Evolutionary conservation across 2,113 vertebrate genomes (phyloP).

Genomic region (Phaethon lepturus): DNA sequence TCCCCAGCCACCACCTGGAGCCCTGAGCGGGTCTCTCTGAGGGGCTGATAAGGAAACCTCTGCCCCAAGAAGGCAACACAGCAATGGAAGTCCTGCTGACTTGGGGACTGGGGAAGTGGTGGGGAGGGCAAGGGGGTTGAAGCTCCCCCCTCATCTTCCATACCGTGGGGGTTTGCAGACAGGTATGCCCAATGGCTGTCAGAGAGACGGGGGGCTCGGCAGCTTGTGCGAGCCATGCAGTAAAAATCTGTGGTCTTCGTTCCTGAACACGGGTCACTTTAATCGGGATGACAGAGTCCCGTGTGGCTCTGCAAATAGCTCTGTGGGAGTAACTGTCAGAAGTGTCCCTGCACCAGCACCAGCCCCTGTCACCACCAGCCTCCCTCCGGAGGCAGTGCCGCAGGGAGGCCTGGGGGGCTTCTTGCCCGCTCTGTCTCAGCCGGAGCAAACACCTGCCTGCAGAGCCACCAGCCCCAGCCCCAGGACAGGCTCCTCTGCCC

Average conservation of each 20-base stretch:
- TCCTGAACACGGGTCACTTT: not conserved
- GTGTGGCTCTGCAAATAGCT: not conserved
- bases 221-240: not conserved
- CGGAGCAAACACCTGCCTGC: not conserved
- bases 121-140: not conserved
- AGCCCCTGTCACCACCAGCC: not conserved
- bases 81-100: not conserved
- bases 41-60: not conserved
- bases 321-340: not conserved
- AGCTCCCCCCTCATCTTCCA: not conserved
- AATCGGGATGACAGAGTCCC: not conserved
- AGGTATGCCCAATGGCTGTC: not conserved
- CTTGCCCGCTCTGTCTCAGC: not conserved
- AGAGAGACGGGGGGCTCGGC: fast-evolving
- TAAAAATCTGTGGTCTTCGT: not conserved
- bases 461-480: not conserved
- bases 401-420: not conserved
- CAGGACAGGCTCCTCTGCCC: not conserved
- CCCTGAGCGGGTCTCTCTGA: fast-evolving
- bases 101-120: not conserved
- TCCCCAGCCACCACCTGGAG: not conserved
- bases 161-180: not conserved
- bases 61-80: fast-evolving
- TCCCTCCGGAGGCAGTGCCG: fast-evolving
- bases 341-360: not conserved